phyloP scores from a whole-genome alignment of 2,113 vertebrate species.

The Nesospiza acunhae region DNA sequence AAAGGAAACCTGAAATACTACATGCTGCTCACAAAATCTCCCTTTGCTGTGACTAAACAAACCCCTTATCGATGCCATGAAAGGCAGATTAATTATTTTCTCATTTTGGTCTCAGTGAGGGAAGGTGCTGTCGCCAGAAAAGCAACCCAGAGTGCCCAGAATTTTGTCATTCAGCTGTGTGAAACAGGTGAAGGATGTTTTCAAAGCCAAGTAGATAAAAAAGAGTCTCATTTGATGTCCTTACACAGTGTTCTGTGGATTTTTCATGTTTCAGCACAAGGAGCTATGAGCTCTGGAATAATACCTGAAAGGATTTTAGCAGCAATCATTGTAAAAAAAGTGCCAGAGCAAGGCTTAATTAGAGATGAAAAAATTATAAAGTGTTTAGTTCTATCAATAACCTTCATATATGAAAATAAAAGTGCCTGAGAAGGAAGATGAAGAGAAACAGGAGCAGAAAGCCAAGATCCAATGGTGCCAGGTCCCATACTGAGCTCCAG shows the following conservation, averaged over 20 bases:
- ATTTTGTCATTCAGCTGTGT: neutral
- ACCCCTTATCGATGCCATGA: fast-evolving
- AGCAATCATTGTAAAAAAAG: neutral
- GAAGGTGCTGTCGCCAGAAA: neutral
- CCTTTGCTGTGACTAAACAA: neutral
- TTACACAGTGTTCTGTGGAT: neutral
- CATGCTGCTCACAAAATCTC: neutral
- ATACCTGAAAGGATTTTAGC: neutral
- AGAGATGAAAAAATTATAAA: neutral
- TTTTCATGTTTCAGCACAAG: neutral
- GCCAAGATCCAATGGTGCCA: neutral
- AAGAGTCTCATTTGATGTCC: neutral
- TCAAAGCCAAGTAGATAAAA: neutral
- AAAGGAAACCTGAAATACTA: neutral
- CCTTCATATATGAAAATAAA: neutral
- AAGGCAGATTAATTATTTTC: neutral
- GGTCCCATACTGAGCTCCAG: neutral
- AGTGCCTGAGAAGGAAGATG: neutral
- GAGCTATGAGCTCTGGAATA: neutral
- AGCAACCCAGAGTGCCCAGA: neutral
- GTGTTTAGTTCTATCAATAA: neutral
- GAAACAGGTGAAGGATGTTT: neutral
- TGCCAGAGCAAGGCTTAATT: neutral
- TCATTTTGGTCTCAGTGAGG: neutral
- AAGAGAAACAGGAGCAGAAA: neutral